Conservation (phyloP, 2,113 vertebrate genomes). For the Anarhynchus alexandrinus region DNA sequence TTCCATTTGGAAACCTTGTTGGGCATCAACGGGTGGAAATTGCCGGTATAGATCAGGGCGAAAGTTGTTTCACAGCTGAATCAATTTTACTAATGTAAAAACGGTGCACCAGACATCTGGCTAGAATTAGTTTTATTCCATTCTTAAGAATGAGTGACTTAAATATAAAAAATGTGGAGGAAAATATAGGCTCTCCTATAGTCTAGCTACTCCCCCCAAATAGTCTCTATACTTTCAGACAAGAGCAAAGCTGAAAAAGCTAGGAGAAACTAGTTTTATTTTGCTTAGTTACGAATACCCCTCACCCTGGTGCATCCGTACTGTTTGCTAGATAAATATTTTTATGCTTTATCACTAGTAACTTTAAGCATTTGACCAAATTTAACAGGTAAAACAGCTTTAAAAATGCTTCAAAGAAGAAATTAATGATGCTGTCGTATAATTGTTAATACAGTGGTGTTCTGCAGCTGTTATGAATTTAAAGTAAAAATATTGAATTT, state of each 20-base stretch:
- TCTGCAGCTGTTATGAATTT: background rate
- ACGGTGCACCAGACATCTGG: background rate
- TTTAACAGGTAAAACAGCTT: background rate
- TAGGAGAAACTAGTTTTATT: background rate
- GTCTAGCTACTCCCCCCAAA: background rate
- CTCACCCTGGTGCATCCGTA: fast-evolving
- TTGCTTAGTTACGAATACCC: background rate
- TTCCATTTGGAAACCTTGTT: background rate
- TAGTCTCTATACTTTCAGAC: background rate
- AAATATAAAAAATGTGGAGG: background rate
- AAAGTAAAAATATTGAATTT: background rate
- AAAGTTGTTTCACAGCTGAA: background rate
- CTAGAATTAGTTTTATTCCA: background rate
- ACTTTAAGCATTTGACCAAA: background rate
- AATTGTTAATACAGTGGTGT: background rate
- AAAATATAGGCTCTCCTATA: background rate
- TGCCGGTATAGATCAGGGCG: fast-evolving
- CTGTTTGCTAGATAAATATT: background rate
- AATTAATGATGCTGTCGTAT: background rate
- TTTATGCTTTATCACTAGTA: background rate
- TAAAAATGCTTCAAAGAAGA: background rate
- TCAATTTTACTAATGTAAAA: background rate
- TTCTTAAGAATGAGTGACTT: background rate
- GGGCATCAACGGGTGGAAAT: background rate
- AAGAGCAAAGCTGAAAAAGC: background rate